phyloP scores from a whole-genome alignment of 1,140 invertebrate genomes.

The Cotesia glomerata region DNA sequence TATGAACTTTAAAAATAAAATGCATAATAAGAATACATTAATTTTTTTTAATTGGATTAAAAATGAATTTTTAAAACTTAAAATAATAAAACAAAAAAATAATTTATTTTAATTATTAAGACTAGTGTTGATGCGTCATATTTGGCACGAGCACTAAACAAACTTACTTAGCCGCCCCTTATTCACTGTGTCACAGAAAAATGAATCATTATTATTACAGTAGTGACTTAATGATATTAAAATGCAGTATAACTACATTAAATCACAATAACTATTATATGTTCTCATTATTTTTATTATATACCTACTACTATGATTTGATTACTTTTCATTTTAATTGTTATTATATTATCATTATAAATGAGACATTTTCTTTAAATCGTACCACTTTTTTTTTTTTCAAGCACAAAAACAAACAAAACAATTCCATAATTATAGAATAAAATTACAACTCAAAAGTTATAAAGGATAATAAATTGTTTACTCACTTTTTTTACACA shows the following conservation, averaged over 20 bases:
- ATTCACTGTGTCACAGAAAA: background rate
- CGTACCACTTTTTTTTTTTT: background rate
- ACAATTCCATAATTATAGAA: background rate
- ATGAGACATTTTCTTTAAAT: conserved; percentile 1
- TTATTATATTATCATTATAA: background rate
- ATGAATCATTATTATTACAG: background rate
- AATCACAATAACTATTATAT: background rate
- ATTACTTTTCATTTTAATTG: background rate
- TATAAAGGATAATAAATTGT: background rate
- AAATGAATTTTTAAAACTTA: background rate
- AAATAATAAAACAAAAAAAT: background rate
- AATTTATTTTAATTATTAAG: background rate
- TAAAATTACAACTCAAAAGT: too few species aligned
- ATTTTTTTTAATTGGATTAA: too few species aligned
- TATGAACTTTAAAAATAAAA: too few species aligned
- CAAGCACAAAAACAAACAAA: background rate
- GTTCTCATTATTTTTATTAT: background rate
- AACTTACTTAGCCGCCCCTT: background rate
- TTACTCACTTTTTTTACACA: background rate
- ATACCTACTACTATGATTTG: too few species aligned
- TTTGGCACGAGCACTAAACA: background rate
- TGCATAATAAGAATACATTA: too few species aligned
- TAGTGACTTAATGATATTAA: conserved; percentile 6
- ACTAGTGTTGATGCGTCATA: conserved; percentile 1
- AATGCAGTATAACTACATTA: background rate